phyloP scores from a whole-genome alignment of 2,797 vertebrate species.

The Chromis chromis region DNA sequence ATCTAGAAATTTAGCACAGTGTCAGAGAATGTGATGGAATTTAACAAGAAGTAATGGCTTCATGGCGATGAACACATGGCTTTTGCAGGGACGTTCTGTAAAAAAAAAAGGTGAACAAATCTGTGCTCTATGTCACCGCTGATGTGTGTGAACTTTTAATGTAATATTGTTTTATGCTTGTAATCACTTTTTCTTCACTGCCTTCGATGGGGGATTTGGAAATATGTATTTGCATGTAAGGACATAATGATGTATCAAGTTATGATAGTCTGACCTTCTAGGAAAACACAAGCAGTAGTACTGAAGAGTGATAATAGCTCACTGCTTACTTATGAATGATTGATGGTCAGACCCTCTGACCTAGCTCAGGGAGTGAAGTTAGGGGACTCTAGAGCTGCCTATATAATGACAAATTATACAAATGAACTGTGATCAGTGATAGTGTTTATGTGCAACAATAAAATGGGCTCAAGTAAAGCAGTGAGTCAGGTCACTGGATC shows the following conservation, averaged over 20 bases:
- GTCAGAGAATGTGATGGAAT: constrained; percentile 8
- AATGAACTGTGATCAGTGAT: constrained; percentile 34
- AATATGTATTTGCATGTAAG: constrained; percentile 5
- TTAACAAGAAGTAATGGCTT: constrained; percentile 18
- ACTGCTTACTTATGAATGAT: constrained; percentile 54
- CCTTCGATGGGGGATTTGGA: neutral
- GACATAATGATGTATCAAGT: neutral
- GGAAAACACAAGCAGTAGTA: constrained; percentile 30
- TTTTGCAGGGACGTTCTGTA: too few relatives aligned
- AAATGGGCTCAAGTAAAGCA: constrained; percentile 29
- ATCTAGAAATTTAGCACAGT: constrained; percentile 8
- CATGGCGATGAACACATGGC: neutral
- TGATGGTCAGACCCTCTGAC: constrained; percentile 53
- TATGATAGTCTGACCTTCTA: constrained; percentile 23
- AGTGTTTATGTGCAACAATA: constrained; percentile 29
- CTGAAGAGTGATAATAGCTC: constrained; percentile 43
- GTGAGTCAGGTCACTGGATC: constrained; percentile 14
- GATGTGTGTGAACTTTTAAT: neutral
- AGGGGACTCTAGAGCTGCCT: constrained; percentile 12
- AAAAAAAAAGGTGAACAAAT: too few relatives aligned
- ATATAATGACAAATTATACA: constrained; percentile 27
- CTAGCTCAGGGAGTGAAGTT: constrained; percentile 28
- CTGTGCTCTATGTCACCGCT: too few relatives aligned
- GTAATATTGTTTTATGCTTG: neutral
- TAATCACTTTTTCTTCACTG: neutral